Evolutionary conservation across 2,797 vertebrate species (phyloP).

Genomic region (Podarcis lilfordi): DNA sequence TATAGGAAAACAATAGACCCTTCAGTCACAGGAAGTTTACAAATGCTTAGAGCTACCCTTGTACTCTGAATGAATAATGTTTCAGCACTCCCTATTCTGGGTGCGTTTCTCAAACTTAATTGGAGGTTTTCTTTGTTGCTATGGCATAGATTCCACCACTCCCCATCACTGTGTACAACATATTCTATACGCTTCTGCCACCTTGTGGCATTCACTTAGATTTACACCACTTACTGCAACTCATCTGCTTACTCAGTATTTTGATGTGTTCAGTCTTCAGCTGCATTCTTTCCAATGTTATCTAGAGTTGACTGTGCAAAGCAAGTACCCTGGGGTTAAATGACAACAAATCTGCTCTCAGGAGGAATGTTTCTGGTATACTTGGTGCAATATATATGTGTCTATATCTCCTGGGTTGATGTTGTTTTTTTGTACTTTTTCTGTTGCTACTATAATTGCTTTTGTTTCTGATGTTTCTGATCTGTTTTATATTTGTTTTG

Average conservation of each 20-base stretch:
- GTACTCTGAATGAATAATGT: not conserved
- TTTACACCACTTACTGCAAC: not conserved
- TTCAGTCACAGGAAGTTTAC: not conserved
- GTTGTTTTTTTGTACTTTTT: no score
- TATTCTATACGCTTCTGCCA: conserved; percentile 62
- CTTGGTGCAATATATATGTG: not conserved
- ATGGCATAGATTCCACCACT: not conserved
- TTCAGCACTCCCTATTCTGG: not conserved
- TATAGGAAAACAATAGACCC: not conserved
- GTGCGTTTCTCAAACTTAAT: fast-evolving
- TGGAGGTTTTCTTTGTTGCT: not conserved
- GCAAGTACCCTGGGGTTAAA: not conserved
- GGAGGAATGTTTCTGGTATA: not conserved
- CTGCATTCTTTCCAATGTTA: not conserved
- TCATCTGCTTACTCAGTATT: not conserved
- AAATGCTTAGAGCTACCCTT: not conserved
- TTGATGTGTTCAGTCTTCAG: not conserved
- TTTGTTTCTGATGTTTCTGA: no score
- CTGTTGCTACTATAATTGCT: no score
- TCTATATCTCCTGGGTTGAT: not conserved
- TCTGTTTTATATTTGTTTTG: no score
- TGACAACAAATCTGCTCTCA: not conserved
- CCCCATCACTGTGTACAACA: conserved; percentile 5
- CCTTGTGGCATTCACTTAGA: conserved; percentile 56
- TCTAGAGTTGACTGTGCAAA: not conserved